These are phyloP conservation scores for Caenorhabditis virilis DNA, from an alignment of 2,888 invertebrate genomes.

Conservation along the genomic window DNA sequence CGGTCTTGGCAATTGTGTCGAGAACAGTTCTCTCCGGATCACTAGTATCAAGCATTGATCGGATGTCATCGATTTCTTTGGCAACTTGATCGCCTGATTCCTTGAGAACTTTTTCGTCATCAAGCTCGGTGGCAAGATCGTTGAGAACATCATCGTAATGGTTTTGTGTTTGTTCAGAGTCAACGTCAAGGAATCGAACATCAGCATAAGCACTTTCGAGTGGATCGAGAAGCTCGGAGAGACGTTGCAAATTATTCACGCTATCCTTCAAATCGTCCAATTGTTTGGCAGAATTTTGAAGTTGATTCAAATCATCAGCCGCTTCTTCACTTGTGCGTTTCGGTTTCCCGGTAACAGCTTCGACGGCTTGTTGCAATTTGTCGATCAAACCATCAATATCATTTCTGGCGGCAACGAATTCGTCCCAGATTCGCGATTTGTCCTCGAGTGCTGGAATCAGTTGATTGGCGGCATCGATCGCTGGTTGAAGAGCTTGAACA, in stretches of 20 bases:
- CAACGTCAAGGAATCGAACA: slow-evolving; percentile 33
- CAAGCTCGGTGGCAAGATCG: slow-evolving; percentile 1
- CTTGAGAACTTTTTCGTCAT: slow-evolving; percentile 3
- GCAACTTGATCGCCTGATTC: slow-evolving; percentile 6
- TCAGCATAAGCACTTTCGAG: slow-evolving; percentile 56
- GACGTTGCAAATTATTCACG: slow-evolving; percentile 42
- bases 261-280: slow-evolving; percentile 23
- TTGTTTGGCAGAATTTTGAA: slow-evolving; percentile 9
- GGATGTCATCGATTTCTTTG: slow-evolving; percentile 7
- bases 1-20: slow-evolving; percentile 15
- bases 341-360: slow-evolving; percentile 34
- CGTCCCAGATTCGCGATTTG: slow-evolving; percentile 36
- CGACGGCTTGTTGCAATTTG: slow-evolving; percentile 28
- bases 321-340: slow-evolving; percentile 17
- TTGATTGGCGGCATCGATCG: slow-evolving; percentile 25
- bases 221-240: slow-evolving; percentile 54
- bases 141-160: slow-evolving; percentile 6
- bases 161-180: slow-evolving; percentile 2
- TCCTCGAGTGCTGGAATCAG: slow-evolving; percentile 36
- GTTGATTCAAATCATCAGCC: not conserved
- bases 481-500: slow-evolving; percentile 18
- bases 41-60: slow-evolving; percentile 2
- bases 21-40: slow-evolving; percentile 23
- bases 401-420: slow-evolving; percentile 49
- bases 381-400: slow-evolving; percentile 33